A percentile compares a stretch with the other conserved stretches of the same genome.
Evolutionary conservation across 2,888 invertebrate species (phyloP).

Genomic region (Drosophila incognita): DNA sequence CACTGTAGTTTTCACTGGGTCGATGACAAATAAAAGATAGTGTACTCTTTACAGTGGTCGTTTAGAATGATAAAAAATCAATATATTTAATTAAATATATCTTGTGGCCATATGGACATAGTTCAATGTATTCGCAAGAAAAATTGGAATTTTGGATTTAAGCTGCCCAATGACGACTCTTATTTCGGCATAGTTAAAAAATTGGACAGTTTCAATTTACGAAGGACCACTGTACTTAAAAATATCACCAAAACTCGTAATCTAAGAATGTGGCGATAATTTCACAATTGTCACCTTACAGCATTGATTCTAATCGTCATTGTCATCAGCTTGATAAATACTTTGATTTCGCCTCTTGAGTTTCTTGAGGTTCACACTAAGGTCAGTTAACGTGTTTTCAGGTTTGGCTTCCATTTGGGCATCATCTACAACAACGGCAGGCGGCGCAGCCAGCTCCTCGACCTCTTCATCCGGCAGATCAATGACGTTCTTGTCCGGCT

Average conservation of each 20-base stretch:
- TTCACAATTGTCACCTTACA: background rate
- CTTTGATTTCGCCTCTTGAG: slow-evolving; percentile 84
- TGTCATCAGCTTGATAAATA: slow-evolving; percentile 76
- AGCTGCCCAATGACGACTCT: background rate
- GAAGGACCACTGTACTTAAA: background rate
- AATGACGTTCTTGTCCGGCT: slow-evolving; percentile 31
- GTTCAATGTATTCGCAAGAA: background rate
- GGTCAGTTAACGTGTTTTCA: background rate
- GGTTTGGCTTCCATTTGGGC: background rate
- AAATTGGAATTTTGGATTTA: background rate
- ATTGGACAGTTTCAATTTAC: too few species aligned
- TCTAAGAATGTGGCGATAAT: background rate
- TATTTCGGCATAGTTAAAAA: background rate
- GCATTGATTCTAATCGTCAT: slow-evolving; percentile 46
- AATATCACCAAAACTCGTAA: background rate
- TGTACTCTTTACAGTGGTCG: background rate
- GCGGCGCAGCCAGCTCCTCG: background rate
- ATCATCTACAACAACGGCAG: background rate
- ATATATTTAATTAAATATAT: background rate
- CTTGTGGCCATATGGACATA: background rate
- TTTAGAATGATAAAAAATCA: background rate
- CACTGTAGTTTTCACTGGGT: background rate
- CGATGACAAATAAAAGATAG: background rate
- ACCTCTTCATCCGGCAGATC: slow-evolving; percentile 50
- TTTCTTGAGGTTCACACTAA: slow-evolving; percentile 69